These are phyloP conservation scores for Actinernus sp. DNA, from an alignment of 92 coral and sea anemone species.

Conservation along the genomic window DNA sequence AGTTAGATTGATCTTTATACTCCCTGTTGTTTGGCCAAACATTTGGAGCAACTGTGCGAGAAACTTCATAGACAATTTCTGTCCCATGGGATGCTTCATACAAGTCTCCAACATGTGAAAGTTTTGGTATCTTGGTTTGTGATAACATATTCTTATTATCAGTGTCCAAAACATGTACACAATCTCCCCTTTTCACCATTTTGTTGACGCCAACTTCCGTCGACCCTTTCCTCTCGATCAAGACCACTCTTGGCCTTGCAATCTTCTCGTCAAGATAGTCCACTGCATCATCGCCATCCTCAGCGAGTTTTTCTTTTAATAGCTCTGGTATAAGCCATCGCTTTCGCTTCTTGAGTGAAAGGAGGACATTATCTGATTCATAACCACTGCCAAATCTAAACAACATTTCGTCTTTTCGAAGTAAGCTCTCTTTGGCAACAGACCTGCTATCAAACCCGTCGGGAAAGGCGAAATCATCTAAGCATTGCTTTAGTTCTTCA, in stretches of 20 bases:
- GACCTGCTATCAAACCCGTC: constrained; percentile 36
- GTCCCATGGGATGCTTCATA: constrained; percentile 13
- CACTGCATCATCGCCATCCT: constrained; percentile 19
- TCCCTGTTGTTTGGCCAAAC: constrained; percentile 45
- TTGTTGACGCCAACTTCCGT: not conserved
- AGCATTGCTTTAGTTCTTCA: constrained; percentile 20
- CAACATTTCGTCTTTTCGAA: constrained; percentile 7
- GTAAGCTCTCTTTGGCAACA: constrained; percentile 30
- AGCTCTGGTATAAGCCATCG: constrained; percentile 67
- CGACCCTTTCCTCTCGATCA: constrained; percentile 5
- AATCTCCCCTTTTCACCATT: constrained; percentile 40
- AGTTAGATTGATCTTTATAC: no score
- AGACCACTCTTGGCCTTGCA: constrained; percentile 18
- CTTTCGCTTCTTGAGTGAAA: constrained; percentile 70
- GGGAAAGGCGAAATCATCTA: constrained; percentile 19
- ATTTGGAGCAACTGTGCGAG: constrained; percentile 19
- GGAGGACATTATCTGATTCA: constrained; percentile 18
- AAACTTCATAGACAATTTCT: constrained; percentile 50
- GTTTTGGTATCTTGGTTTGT: constrained; percentile 25
- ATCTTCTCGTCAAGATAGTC: not conserved
- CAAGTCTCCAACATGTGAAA: constrained; percentile 60
- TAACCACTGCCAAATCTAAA: constrained; percentile 11
- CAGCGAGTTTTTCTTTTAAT: constrained; percentile 42
- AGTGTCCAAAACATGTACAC: constrained; percentile 34
- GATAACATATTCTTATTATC: not conserved